Conservation (phyloP, 1,140 invertebrate species). For the Physella acuta region DNA sequence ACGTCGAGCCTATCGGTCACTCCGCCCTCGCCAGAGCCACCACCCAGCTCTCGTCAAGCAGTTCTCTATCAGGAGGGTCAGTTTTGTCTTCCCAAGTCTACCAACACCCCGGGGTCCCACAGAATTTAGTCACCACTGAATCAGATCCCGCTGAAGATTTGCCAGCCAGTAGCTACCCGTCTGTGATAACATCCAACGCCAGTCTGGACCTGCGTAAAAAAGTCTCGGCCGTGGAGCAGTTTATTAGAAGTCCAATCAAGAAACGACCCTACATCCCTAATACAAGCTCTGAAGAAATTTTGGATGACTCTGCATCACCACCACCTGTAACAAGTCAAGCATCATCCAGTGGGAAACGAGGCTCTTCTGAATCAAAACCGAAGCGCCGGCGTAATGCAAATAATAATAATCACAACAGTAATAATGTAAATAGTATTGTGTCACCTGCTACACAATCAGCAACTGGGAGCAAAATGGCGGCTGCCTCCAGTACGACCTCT, state of each 20-base stretch:
- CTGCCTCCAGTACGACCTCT: neutral
- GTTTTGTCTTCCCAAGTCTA: constrained; percentile 3
- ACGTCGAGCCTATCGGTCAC: constrained; percentile 9
- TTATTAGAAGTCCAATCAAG: constrained; percentile 54
- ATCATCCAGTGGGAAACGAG: constrained; percentile 6
- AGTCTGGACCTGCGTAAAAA: constrained; percentile 51
- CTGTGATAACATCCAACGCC: constrained; percentile 46
- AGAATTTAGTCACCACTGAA: constrained; percentile 22
- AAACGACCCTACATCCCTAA: constrained; percentile 53
- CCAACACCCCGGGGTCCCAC: constrained; percentile 20
- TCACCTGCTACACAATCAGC: neutral
- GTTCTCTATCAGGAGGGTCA: neutral
- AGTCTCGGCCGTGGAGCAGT: constrained; percentile 35
- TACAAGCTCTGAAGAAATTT: constrained; percentile 1
- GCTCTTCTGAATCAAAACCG: constrained; percentile 17
- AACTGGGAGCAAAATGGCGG: neutral
- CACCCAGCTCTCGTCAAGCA: neutral
- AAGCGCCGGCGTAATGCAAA: constrained; percentile 5
- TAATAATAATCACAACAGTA: neutral
- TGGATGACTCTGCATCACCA: neutral
- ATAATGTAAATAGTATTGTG: neutral
- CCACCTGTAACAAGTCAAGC: neutral
- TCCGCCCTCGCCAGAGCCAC: constrained; percentile 2
- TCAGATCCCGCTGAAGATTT: constrained; percentile 1
- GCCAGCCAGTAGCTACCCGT: constrained; percentile 21